Base-by-base conservation (phyloP, 2,888 invertebrate genomes). In the Conops quadrifasciatus region DNA sequence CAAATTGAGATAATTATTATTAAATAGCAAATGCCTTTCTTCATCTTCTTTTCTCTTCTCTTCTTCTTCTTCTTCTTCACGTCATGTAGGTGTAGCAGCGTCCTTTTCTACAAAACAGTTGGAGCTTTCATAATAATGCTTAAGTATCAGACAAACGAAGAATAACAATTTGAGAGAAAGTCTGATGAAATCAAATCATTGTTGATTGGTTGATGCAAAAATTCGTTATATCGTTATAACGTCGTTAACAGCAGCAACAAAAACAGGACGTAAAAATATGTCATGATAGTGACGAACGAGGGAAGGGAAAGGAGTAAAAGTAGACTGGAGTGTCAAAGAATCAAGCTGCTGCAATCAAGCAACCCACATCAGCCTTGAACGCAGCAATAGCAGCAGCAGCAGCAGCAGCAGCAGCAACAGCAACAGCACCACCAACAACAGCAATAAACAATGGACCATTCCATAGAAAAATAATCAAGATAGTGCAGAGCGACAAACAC, bases 351-450 rank as follows among this genome's bases (percentile, higher is more conserved):
- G 28, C 56, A 56, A 56, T 56, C 56, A 58, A 28, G 26, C 58
- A 58, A 28, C 58, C 56, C 24, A 56, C 56, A 56, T 56, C 56
- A 56, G 26, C 24, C 24, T 26, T 9, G 24, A 49, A 19, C 49
- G 11, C 49, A 49, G 49, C 7, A 49, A 24, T 26, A 26, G 59
- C 59, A 28, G 21, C 24, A 24, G 24, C 24, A 59, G 13, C 59
- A 26, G 59, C 28, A 26, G 28, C 28, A 26, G 26, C 24, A 26
- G 26, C 59, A 16, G 24, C 59, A 59, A 28, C 2, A 24, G 19
- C 49, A 49, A 16, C 59, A 16, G 24, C 59, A 59, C 13, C 2
- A 24, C 2, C 49, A 49, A 16, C 49, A 5, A n/a, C 7, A 49
- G n/a, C 49, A 49, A 49, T 49, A 49, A 49, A 49, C 49, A 19